These are phyloP conservation scores for Fragum whitleyi DNA, from an alignment of 2,888 invertebrate genomes.

Conservation along the genomic window DNA sequence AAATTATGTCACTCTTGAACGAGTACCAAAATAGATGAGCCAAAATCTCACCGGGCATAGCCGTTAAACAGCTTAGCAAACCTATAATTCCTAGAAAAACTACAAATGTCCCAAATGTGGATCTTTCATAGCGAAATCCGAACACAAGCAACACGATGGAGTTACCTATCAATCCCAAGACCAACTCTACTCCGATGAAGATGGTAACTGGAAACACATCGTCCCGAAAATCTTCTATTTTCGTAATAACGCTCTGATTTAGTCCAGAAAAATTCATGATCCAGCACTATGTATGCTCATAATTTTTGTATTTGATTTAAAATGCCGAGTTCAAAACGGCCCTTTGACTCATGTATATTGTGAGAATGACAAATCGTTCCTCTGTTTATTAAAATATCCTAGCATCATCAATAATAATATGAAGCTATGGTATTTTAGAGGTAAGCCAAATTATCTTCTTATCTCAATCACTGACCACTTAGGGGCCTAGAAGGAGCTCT, in stretches of 20 bases:
- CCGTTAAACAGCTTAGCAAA: constrained; percentile 45
- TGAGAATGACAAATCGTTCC: too few relatives aligned
- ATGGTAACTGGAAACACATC: constrained; percentile 44
- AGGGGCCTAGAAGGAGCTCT: too few relatives aligned
- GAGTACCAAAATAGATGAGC: constrained; percentile 52
- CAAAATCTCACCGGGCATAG: constrained; percentile 55
- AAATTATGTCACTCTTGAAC: constrained; percentile 32
- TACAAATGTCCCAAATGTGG: constrained; percentile 56
- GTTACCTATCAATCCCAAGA: constrained; percentile 56
- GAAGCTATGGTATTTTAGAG: too few relatives aligned
- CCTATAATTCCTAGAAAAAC: constrained; percentile 50
- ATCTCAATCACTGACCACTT: too few relatives aligned
- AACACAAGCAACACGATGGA: constrained; percentile 53
- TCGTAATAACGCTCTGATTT: not conserved
- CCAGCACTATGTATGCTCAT: too few relatives aligned
- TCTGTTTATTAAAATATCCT: too few relatives aligned
- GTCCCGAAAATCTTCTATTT: constrained; percentile 30
- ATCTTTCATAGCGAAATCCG: constrained; percentile 37
- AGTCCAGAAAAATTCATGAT: too few relatives aligned
- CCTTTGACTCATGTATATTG: too few relatives aligned
- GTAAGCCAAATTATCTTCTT: too few relatives aligned
- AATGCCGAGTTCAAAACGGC: too few relatives aligned
- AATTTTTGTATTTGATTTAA: too few relatives aligned
- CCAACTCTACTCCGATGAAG: constrained; percentile 53
- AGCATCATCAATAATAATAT: too few relatives aligned